These are phyloP conservation scores for Piezodorus guildinii DNA, from an alignment of 1,140 invertebrate species.

Conservation along the genomic window DNA sequence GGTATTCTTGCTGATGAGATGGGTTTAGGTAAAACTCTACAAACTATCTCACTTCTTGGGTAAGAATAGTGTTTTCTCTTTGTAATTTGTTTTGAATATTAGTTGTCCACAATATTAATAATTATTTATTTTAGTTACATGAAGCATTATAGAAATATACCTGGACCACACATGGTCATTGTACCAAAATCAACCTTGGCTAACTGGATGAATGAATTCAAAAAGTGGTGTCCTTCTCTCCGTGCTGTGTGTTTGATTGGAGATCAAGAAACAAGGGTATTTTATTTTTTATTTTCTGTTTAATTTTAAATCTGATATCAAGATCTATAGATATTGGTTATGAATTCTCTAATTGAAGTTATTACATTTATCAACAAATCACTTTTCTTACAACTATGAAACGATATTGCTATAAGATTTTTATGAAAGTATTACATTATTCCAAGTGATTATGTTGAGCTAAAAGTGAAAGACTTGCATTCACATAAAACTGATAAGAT, in stretches of 20 bases:
- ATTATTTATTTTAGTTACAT: slow-evolving; percentile 56
- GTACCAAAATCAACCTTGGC: slow-evolving; percentile 96
- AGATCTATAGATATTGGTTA: too few relatives aligned
- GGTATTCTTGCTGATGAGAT: slow-evolving; percentile 99
- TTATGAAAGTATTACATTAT: too few relatives aligned
- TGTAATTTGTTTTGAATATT: too few relatives aligned
- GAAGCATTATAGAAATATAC: slow-evolving; percentile 92
- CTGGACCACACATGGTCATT: slow-evolving; percentile 97
- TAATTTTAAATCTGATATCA: too few relatives aligned
- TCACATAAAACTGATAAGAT: too few relatives aligned
- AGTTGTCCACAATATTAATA: too few relatives aligned
- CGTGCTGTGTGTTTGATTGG: slow-evolving; percentile 92
- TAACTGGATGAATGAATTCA: slow-evolving; percentile 98
- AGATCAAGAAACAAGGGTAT: slow-evolving; percentile 80
- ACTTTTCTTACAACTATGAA: too few relatives aligned
- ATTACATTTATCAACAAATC: too few relatives aligned
- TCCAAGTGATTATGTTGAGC: too few relatives aligned
- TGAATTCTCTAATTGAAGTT: too few relatives aligned
- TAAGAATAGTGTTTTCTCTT: slow-evolving; percentile 20
- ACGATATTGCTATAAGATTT: too few relatives aligned
- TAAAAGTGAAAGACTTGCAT: too few relatives aligned
- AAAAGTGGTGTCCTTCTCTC: slow-evolving; percentile 92
- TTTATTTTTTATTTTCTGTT: slow-evolving; percentile 25
- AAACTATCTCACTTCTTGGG: slow-evolving; percentile 95
- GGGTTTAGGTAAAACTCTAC: slow-evolving; percentile 97